Percentiles rank a stretch among this genome's conserved stretches.
Conservation (phyloP, 2,797 vertebrate species). For the Coccyzus lansbergi region DNA sequence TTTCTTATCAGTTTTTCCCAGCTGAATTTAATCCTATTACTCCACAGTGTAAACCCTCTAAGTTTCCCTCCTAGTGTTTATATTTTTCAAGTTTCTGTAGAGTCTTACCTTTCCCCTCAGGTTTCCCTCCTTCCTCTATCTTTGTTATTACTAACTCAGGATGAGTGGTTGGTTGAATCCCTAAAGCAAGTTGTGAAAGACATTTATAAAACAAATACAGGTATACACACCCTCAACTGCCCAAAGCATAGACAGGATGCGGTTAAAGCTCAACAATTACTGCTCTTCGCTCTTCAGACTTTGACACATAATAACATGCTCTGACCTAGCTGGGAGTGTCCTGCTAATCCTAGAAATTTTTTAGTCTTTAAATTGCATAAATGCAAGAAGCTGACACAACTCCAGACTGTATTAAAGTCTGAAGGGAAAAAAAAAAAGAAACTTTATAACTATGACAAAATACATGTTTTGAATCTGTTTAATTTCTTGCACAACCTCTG, state of each 20-base stretch:
- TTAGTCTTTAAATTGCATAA: slow-evolving; percentile 14
- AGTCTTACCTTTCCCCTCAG: background rate
- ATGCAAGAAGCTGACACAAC: background rate
- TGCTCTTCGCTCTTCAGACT: background rate
- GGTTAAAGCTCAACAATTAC: slow-evolving; percentile 49
- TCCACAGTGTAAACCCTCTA: background rate
- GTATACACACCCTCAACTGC: slow-evolving; percentile 32
- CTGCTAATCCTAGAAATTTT: slow-evolving; percentile 20
- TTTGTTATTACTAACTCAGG: slow-evolving; percentile 16
- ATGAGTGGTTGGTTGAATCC: slow-evolving; percentile 43
- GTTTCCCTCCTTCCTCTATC: background rate
- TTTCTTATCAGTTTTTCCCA: background rate
- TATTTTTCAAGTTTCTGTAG: background rate
- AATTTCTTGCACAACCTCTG: background rate
- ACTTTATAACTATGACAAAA: background rate
- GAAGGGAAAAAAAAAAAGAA: background rate
- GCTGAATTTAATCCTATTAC: background rate
- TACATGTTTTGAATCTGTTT: background rate
- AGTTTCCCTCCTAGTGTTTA: background rate
- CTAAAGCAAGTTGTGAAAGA: slow-evolving; percentile 56
- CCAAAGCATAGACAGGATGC: slow-evolving; percentile 23
- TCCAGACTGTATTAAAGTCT: background rate
- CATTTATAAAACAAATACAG: background rate
- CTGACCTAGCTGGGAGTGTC: slow-evolving; percentile 38
- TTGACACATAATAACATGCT: slow-evolving; percentile 13